Evolutionary conservation across 2,888 invertebrate genomes (phyloP).

Genomic region (Neelides folsomi): DNA sequence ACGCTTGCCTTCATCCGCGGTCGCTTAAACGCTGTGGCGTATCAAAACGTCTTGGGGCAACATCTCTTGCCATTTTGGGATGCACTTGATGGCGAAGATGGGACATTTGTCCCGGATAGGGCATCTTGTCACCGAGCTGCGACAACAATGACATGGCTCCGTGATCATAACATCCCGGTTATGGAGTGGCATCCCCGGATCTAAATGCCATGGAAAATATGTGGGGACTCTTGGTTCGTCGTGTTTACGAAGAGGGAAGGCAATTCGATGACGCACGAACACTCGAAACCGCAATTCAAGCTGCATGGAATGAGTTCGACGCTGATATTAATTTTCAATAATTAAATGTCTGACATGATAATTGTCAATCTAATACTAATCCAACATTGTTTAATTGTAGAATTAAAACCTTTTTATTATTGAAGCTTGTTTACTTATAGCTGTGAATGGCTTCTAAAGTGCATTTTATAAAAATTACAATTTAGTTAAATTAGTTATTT

Average conservation of each 20-base stretch:
- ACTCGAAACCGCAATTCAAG: neutral
- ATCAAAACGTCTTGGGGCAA: neutral
- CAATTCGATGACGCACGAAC: neutral
- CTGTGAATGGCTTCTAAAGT: too few relatives aligned
- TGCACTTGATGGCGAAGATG: neutral
- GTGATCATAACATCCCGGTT: neutral
- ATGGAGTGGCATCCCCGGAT: slow-evolving; percentile 1
- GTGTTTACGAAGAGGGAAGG: neutral
- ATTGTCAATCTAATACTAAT: too few relatives aligned
- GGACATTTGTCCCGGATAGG: neutral
- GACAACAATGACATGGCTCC: neutral
- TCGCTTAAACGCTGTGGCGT: neutral
- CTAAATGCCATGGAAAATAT: slow-evolving; percentile 3
- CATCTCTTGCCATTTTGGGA: neutral
- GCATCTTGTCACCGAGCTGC: neutral
- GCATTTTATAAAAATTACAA: too few relatives aligned
- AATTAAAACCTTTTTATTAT: too few relatives aligned
- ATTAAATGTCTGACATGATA: too few relatives aligned
- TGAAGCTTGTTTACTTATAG: too few relatives aligned
- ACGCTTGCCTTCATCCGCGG: neutral
- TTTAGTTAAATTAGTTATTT: too few relatives aligned
- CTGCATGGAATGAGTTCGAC: too few relatives aligned
- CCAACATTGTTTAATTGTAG: too few relatives aligned
- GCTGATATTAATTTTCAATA: too few relatives aligned
- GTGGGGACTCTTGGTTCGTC: neutral